A percentile compares a stretch with the other conserved stretches of the same genome.
These are phyloP conservation scores for Conus canariensis DNA, from an alignment of 2,888 invertebrate species.

Conservation along the genomic window DNA sequence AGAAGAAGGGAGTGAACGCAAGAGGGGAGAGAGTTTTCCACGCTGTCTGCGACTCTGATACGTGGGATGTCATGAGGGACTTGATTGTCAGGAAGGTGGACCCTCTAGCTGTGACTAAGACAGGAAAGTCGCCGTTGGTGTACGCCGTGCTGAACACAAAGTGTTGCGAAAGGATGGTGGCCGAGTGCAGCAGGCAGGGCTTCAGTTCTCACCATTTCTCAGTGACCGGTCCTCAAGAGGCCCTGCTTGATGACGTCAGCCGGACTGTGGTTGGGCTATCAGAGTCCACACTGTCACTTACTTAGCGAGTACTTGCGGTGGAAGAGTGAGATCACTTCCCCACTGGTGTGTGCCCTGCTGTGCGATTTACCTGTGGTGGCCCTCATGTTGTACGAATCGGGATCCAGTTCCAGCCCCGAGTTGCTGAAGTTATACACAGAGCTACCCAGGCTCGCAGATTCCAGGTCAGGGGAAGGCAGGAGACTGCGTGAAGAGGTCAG, in stretches of 20 bases:
- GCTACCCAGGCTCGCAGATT: not conserved
- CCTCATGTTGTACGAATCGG: not conserved
- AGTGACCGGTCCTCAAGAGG: not conserved
- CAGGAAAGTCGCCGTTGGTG: not conserved
- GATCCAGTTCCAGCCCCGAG: not conserved
- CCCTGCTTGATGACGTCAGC: not conserved
- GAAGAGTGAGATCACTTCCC: not conserved
- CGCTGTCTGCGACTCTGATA: not conserved
- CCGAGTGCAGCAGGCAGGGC: slow-evolving; percentile 2
- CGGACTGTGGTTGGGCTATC: not conserved
- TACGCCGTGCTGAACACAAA: slow-evolving; percentile 8
- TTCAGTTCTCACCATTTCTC: not conserved
- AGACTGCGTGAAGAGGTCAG: not conserved
- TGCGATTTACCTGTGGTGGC: not conserved
- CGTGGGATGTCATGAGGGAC: not conserved
- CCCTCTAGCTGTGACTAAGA: not conserved
- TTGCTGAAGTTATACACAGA: not conserved
- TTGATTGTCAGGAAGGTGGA: not conserved
- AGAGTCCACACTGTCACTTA: too few relatives aligned
- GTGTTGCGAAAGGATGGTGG: slow-evolving; percentile 2
- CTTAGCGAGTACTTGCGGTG: not conserved
- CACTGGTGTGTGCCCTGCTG: not conserved
- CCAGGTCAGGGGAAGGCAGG: not conserved
- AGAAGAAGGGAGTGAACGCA: not conserved
- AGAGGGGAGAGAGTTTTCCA: not conserved